These are phyloP conservation scores for Lycodopsis pacificus DNA, from an alignment of 2,797 vertebrate species.

Conservation along the genomic window DNA sequence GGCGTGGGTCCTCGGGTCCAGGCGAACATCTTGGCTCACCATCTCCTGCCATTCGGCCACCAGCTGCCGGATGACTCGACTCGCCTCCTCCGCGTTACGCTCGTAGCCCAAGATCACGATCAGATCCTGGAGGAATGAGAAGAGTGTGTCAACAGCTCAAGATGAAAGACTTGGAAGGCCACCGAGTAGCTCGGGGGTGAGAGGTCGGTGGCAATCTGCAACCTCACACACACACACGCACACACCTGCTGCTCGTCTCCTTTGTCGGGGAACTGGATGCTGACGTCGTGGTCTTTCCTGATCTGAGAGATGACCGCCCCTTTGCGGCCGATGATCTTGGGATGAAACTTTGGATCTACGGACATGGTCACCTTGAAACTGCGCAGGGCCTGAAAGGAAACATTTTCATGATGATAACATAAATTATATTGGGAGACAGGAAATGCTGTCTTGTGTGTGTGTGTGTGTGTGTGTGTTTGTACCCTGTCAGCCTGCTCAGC, in stretches of 20 bases:
- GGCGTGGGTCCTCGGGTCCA: constrained; percentile 85
- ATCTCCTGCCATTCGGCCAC: constrained; percentile 85
- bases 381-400: constrained; percentile 80
- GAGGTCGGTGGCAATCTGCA: too few species aligned
- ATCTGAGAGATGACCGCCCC: constrained; percentile 87
- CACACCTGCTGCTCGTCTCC: constrained; percentile 86
- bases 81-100: constrained; percentile 81
- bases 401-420: neutral
- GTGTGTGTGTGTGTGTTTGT: constrained; percentile 9
- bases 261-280: constrained; percentile 88
- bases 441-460: neutral
- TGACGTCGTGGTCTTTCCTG: constrained; percentile 86
- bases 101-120: constrained; percentile 87
- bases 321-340: constrained; percentile 87
- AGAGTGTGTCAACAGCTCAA: neutral
- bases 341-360: constrained; percentile 86
- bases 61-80: constrained; percentile 83
- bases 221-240: neutral
- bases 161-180: neutral
- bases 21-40: constrained; percentile 83
- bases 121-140: constrained; percentile 74
- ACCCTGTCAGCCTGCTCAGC: constrained; percentile 88
- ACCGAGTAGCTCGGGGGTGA: neutral
- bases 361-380: constrained; percentile 86
- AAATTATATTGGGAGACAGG: neutral